Evolutionary conservation across 2,113 vertebrate genomes (phyloP).

Genomic region (Melanerpes aurifrons): DNA sequence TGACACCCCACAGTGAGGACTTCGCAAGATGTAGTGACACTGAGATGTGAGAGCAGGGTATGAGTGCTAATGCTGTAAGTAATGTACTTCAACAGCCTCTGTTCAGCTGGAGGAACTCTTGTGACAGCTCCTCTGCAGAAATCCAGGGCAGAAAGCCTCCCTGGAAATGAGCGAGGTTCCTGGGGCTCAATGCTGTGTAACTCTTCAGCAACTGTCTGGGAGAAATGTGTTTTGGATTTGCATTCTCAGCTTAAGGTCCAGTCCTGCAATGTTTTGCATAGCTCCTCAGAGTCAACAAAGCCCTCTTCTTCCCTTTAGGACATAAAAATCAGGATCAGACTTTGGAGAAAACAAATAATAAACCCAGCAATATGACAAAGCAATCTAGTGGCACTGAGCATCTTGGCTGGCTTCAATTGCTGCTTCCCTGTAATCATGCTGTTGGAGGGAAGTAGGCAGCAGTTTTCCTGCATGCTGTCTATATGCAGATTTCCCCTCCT

Average conservation of each 20-base stretch:
- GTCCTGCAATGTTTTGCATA: not conserved
- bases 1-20: constrained; percentile 7
- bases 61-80: not conserved
- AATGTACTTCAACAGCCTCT: constrained; percentile 2
- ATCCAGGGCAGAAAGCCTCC: constrained; percentile 19
- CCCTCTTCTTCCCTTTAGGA: constrained; percentile 6
- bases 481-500: not conserved
- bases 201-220: not conserved
- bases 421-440: constrained; percentile 38
- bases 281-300: constrained; percentile 20
- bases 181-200: not conserved
- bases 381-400: not conserved
- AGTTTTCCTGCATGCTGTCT: not conserved
- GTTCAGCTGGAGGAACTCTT: not conserved
- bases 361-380: not conserved
- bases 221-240: not conserved
- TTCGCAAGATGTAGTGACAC: constrained; percentile 35
- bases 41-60: constrained; percentile 31
- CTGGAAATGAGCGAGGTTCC: constrained; percentile 37
- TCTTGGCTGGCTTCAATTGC: constrained; percentile 39
- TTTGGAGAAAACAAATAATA: constrained; percentile 55
- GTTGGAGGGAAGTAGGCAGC: not conserved
- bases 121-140: constrained; percentile 15
- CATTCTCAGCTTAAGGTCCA: not conserved
- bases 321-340: constrained; percentile 24